Conservation (phyloP, 2,113 vertebrate genomes). For the Chauna torquata region DNA sequence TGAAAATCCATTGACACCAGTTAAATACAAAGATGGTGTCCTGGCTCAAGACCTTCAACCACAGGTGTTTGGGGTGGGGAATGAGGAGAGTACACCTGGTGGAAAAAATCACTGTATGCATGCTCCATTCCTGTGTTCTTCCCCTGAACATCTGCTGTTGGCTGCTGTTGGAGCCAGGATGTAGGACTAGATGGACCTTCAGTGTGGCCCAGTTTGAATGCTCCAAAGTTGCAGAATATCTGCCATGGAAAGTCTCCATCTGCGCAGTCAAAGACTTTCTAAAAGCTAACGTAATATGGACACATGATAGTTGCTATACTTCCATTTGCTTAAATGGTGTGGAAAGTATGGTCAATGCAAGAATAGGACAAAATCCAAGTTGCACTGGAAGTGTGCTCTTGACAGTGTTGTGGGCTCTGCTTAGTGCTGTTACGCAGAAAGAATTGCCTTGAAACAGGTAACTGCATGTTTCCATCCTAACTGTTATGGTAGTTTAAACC, state of each 20-base stretch:
- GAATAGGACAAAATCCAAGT: neutral
- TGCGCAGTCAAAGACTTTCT: neutral
- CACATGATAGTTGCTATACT: neutral
- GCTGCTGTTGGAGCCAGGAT: neutral
- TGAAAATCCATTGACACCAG: neutral
- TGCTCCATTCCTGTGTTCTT: neutral
- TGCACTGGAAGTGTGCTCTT: neutral
- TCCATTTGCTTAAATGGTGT: neutral
- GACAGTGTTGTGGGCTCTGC: neutral
- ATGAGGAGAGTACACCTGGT: neutral
- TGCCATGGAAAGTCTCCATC: neutral
- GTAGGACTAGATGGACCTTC: neutral
- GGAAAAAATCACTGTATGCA: neutral
- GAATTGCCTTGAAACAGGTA: neutral
- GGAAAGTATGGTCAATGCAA: neutral
- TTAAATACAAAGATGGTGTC: neutral
- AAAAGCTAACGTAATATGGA: neutral
- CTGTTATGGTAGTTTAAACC: neutral
- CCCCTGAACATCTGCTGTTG: neutral
- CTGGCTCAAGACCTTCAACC: neutral
- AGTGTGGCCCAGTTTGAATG: neutral
- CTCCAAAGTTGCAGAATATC: neutral
- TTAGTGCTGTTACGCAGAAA: neutral
- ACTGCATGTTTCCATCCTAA: neutral
- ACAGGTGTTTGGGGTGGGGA: neutral